These are phyloP conservation scores for Ictidomys tridecemlineatus DNA, from an alignment of 2,113 vertebrate species.

Conservation along the genomic window DNA sequence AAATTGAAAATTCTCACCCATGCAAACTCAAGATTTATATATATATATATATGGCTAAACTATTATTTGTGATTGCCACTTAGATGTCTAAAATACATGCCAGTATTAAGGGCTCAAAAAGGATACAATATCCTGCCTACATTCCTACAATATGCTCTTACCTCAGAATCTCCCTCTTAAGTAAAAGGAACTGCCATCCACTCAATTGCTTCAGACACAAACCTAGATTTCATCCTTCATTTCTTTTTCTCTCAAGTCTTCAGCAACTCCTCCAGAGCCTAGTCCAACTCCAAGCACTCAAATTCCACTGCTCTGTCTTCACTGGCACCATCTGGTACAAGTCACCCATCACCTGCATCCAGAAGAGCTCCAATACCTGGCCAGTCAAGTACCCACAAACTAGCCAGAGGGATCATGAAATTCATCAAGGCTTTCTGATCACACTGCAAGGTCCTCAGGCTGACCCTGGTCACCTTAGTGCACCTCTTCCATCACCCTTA, in stretches of 20 bases:
- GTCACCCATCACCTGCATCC: not conserved
- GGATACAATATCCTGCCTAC: accelerated
- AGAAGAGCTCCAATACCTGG: not conserved
- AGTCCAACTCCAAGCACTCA: accelerated
- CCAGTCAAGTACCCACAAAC: not conserved
- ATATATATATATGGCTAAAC: not conserved
- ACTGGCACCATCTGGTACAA: not conserved
- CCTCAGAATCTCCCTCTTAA: not conserved
- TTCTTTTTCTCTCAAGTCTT: accelerated
- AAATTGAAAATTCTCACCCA: not conserved
- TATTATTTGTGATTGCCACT: not conserved
- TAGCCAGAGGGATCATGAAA: not conserved
- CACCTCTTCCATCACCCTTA: too few relatives aligned
- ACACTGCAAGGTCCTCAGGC: not conserved
- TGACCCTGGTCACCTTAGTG: too few relatives aligned
- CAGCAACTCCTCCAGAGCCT: not conserved
- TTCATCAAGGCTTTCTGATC: not conserved
- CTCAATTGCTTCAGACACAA: not conserved
- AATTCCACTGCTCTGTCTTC: not conserved
- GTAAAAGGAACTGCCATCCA: too few relatives aligned
- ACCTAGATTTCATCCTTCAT: too few relatives aligned
- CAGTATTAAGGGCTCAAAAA: not conserved
- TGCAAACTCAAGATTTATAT: not conserved
- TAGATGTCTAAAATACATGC: not conserved
- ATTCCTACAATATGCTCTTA: not conserved